Conservation (phyloP, 2,888 invertebrate genomes). For the Amblyjoppa proteus region DNA sequence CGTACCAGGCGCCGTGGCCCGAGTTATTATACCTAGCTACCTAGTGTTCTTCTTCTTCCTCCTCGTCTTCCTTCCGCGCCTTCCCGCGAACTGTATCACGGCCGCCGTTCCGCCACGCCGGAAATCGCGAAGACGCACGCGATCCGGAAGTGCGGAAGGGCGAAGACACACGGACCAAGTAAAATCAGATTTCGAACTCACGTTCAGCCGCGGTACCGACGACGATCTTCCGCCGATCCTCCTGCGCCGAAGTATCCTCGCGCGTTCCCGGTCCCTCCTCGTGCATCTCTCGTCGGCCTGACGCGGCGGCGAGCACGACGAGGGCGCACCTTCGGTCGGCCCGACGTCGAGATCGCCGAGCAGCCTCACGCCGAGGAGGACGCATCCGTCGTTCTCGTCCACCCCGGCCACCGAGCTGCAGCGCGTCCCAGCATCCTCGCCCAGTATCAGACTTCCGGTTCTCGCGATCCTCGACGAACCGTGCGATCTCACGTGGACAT, state of each 20-base stretch:
- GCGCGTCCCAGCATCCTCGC: conserved; percentile 54
- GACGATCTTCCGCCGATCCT: conserved; percentile 83
- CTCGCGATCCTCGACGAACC: conserved; percentile 4
- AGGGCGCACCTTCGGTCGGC: background rate
- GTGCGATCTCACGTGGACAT: conserved; percentile 3
- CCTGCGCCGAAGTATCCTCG: conserved; percentile 81
- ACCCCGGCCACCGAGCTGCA: conserved; percentile 69
- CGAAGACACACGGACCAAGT: background rate
- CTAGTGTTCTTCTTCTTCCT: conserved; percentile 29
- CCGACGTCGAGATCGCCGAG: conserved; percentile 71
- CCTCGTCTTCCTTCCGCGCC: conserved; percentile 33
- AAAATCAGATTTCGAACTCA: conserved; percentile 75
- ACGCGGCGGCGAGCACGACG: conserved; percentile 65
- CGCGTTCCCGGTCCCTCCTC: conserved; percentile 83
- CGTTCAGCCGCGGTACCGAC: conserved; percentile 83
- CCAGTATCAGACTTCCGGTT: conserved; percentile 32
- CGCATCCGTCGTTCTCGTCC: conserved; percentile 79
- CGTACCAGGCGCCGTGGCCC: conserved; percentile 60
- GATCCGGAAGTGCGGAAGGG: conserved; percentile 18
- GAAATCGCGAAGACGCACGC: conserved; percentile 48
- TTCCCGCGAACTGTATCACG: background rate
- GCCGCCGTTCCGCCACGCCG: background rate
- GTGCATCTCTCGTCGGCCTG: conserved; percentile 79
- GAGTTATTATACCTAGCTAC: conserved; percentile 22
- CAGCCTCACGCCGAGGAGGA: conserved; percentile 78